These are phyloP conservation scores for Astatotilapia flaviijosephi DNA, from an alignment of 2,113 vertebrate species.

Conservation along the genomic window DNA sequence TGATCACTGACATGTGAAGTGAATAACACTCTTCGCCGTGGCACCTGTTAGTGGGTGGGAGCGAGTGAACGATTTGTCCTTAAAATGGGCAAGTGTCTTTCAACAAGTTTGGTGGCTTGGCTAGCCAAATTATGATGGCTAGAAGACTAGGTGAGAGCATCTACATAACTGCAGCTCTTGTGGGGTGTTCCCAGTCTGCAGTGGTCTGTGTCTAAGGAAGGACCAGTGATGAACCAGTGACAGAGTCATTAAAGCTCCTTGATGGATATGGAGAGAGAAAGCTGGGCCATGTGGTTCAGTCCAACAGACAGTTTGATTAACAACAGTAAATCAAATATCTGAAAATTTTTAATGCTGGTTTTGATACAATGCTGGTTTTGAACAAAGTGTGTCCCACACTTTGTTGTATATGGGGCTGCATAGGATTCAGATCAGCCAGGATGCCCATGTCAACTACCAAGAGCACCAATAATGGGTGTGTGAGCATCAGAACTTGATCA, in stretches of 20 bases:
- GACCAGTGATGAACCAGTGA: not conserved
- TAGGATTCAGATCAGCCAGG: not conserved
- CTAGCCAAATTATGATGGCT: not conserved
- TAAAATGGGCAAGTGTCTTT: not conserved
- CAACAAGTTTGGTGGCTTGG: not conserved
- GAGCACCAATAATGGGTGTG: not conserved
- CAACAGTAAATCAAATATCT: not conserved
- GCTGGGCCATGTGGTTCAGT: not conserved
- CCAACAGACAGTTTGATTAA: not conserved
- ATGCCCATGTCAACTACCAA: not conserved
- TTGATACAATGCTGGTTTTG: not conserved
- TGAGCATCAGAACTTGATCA: not conserved
- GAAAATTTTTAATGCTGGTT: not conserved
- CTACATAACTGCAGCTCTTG: not conserved
- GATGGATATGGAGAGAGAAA: not conserved
- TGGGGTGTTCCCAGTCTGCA: not conserved
- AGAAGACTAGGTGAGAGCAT: not conserved
- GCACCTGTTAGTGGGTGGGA: not conserved
- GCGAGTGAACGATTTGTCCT: not conserved
- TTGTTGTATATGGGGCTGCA: not conserved
- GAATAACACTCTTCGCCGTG: not conserved
- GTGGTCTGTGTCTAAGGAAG: not conserved
- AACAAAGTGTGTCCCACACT: not conserved
- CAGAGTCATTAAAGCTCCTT: not conserved
- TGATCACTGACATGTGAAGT: not conserved